Percentiles rank a stretch among this genome's conserved stretches.
Conservation (phyloP, 2,888 invertebrate species). For the Mimas tiliae region DNA sequence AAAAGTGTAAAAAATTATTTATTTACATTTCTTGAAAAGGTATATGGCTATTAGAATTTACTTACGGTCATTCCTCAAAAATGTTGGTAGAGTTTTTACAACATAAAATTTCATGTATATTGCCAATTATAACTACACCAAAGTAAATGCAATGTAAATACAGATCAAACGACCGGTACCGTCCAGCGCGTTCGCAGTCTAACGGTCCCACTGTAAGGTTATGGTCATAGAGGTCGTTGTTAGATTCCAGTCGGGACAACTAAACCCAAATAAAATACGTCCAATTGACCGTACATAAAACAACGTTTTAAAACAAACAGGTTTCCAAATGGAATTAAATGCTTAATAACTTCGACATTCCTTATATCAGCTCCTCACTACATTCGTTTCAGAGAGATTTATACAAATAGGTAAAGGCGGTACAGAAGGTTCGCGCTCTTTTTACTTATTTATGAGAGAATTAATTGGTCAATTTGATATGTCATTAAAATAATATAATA, state of each 20-base stretch:
- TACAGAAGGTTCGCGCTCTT: slow-evolving; percentile 24
- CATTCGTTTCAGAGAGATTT: slow-evolving; percentile 47
- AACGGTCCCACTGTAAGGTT: slow-evolving; percentile 50
- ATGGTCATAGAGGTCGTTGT: slow-evolving; percentile 51
- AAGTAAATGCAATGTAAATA: slow-evolving; percentile 6
- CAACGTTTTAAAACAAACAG: slow-evolving; percentile 29
- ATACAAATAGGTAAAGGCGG: slow-evolving; percentile 22
- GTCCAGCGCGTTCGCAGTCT: slow-evolving; percentile 29
- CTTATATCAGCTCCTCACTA: slow-evolving; percentile 44
- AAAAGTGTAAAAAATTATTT: no score
- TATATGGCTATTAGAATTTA: no score
- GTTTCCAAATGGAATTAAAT: slow-evolving; percentile 30
- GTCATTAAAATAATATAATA: no score
- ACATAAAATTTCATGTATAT: no score
- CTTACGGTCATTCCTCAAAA: no score
- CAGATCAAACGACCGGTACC: slow-evolving; percentile 15
- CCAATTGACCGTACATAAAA: slow-evolving; percentile 25
- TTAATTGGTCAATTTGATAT: not conserved
- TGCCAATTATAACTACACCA: no score
- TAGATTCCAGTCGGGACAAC: slow-evolving; percentile 14
- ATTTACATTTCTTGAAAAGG: no score
- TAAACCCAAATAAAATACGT: slow-evolving; percentile 24
- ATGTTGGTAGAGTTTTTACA: no score
- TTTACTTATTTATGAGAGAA: not conserved
- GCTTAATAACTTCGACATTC: slow-evolving; percentile 63